Conservation (phyloP, 2,797 vertebrate species). For the Harpagifer antarcticus region DNA sequence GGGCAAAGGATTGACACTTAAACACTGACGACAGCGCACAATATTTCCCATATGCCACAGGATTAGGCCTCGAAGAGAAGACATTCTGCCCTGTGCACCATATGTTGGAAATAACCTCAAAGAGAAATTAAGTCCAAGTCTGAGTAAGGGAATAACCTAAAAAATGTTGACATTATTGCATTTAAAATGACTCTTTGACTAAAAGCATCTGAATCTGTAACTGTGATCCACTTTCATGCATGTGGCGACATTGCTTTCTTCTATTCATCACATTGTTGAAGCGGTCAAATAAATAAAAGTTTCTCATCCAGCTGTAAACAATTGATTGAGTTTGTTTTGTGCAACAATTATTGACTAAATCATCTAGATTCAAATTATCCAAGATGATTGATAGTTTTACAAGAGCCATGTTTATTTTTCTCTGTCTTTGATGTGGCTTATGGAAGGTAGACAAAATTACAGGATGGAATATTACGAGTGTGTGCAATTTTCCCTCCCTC, state of each 20-base stretch:
- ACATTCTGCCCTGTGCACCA: conserved; percentile 47
- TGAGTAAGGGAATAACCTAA: conserved; percentile 26
- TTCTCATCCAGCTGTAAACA: conserved; percentile 50
- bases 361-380: conserved; percentile 49
- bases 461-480: conserved; percentile 69
- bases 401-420: conserved; percentile 67
- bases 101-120: conserved; percentile 59
- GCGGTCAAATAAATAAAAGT: conserved; percentile 32
- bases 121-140: conserved; percentile 28
- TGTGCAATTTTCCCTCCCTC: conserved; percentile 56
- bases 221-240: conserved; percentile 22
- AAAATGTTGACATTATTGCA: conserved; percentile 9
- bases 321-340: conserved; percentile 47
- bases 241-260: conserved; percentile 29
- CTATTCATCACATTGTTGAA: conserved; percentile 29
- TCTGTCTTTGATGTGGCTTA: conserved; percentile 68
- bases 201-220: conserved; percentile 28
- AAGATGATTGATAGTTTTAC: conserved; percentile 58
- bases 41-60: conserved; percentile 67
- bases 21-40: conserved; percentile 45
- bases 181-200: conserved; percentile 32
- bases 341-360: conserved; percentile 56
- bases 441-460: conserved; percentile 72
- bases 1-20: conserved; percentile 52
- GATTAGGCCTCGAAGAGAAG: conserved; percentile 40